phyloP scores from a whole-genome alignment of 2,797 vertebrate genomes.

The Gymnopithys bicolor region DNA sequence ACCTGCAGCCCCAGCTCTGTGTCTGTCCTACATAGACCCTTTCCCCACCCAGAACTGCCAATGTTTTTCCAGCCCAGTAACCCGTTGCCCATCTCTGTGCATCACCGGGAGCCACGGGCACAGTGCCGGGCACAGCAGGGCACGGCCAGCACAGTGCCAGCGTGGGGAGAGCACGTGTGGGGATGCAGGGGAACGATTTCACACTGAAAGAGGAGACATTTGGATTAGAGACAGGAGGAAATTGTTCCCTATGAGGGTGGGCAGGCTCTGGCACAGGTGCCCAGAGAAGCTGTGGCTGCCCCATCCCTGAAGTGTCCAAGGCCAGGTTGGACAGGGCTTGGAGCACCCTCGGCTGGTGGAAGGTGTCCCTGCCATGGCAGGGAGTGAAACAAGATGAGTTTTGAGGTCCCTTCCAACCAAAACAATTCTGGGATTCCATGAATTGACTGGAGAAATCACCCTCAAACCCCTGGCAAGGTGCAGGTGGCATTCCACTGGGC shows the following conservation, averaged over 20 bases:
- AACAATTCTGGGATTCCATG: background rate
- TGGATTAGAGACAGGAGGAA: fast-evolving
- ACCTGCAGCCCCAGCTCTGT: background rate
- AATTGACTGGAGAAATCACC: background rate
- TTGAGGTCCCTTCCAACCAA: fast-evolving
- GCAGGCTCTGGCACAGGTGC: background rate
- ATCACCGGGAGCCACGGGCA: fast-evolving
- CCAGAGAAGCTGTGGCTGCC: background rate
- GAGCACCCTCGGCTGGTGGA: fast-evolving
- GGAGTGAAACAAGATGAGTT: fast-evolving
- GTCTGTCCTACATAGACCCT: fast-evolving
- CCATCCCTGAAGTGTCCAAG: background rate
- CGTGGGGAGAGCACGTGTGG: fast-evolving
- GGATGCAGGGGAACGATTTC: background rate
- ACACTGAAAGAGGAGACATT: background rate
- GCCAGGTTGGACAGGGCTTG: background rate
- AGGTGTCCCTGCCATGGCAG: background rate
- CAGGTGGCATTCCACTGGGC: fast-evolving
- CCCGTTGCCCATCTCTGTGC: background rate
- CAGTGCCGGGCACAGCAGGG: background rate
- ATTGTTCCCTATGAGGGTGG: background rate
- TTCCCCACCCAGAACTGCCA: background rate
- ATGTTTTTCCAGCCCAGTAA: background rate
- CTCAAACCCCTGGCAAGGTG: fast-evolving
- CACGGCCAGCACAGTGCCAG: fast-evolving